Percentiles rank a stretch among this genome's conserved stretches.
phyloP scores from a whole-genome alignment of 1,140 invertebrate genomes.

The Drosophila subobscura region DNA sequence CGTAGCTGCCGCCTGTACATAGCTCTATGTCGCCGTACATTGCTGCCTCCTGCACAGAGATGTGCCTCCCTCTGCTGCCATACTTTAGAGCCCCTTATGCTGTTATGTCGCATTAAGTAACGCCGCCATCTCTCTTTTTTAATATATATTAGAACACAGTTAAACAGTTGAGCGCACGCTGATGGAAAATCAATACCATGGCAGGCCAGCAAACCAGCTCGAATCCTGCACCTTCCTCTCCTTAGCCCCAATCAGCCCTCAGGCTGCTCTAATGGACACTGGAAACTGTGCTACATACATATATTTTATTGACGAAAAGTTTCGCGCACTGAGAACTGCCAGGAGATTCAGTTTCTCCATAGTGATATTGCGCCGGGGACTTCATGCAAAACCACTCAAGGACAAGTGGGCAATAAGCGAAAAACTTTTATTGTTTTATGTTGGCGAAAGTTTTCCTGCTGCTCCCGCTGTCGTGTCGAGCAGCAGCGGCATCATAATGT shows the following conservation, averaged over 20 bases:
- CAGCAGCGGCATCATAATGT: constrained; percentile 54
- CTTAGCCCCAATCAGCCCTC: background rate
- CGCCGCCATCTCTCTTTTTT: constrained; percentile 48
- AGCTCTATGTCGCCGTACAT: background rate
- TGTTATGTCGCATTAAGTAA: constrained; percentile 59
- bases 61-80: background rate
- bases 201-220: background rate
- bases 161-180: constrained; percentile 72
- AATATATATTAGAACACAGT: constrained; percentile 81
- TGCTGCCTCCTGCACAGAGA: no score
- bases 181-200: constrained; percentile 77
- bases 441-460: constrained; percentile 54
- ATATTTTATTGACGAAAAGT: constrained; percentile 75
- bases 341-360: background rate
- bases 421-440: constrained; percentile 82
- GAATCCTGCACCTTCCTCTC: background rate
- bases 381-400: constrained; percentile 78
- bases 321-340: constrained; percentile 19
- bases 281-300: constrained; percentile 33
- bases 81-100: constrained; percentile 46
- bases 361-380: constrained; percentile 24
- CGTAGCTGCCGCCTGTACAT: constrained; percentile 22
- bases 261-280: constrained; percentile 5
- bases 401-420: constrained; percentile 80
- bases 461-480: constrained; percentile 8